Evolutionary conservation across 1,140 invertebrate species (phyloP), one percentile per base, ranked within the genome.

Genomic region (Ptiloglossa arizonensis): DNA sequence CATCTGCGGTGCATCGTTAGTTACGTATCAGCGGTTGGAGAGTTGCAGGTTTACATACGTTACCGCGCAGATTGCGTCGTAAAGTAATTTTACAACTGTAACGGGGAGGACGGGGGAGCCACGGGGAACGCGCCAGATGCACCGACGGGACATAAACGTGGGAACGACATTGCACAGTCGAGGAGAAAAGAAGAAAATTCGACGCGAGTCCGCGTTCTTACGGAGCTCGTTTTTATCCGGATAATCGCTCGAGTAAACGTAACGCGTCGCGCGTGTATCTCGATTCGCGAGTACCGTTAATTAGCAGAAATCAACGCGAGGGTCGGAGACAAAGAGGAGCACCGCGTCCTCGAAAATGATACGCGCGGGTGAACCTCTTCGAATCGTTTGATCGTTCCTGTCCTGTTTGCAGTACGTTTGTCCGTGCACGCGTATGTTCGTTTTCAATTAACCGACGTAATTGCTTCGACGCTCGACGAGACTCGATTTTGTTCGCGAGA

Each of bases 1-100:
- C 48, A 64, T 73, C 35, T 19, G 62, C 48, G 50, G 24, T 29
- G 24, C 41, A 17, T 75, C 27, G 72, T 67, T 75, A 75, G 63
- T 68, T 46, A 75, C 63, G 22, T 75, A 68, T 74, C 50, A 67
- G 48, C 50, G 72, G 50, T 56, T 44, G 38, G n/a, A 4, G 38
- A 63, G 68, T 75, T 57, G 38, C 50, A 35, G 35, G n/a, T 57
- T 75, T 67, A 67, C 72, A 75, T 46, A 68, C 15, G 17, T 46
- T 57, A 44, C 2, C 1, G 63, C n/a, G 24, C 63, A 44, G 72
- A 75, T 75, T 75, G 72, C 27, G n/a, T 67, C 63, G 52, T 67
- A 27, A 56, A 74, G 27, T 66, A 67, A 67, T 75, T 68, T 41
- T 46, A 57, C 72, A 67, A 24, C 15, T 32, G 38, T 67, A 54